Base-by-base conservation (phyloP, 2,888 invertebrate species). In the Orthonychiurus folsomi region DNA sequence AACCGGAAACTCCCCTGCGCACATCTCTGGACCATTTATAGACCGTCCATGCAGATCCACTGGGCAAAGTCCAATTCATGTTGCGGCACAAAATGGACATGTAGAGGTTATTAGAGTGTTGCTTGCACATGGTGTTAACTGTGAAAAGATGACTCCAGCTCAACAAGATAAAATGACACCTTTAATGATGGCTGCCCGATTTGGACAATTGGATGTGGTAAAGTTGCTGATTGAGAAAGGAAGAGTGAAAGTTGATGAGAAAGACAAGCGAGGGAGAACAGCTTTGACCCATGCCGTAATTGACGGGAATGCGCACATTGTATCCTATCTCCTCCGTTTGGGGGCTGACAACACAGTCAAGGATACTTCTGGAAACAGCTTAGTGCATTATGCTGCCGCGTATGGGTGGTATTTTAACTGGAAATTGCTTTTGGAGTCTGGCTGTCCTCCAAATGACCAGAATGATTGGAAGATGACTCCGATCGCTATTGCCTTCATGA, bases 371-470 rank as follows among this genome's bases (percentile, higher is more conserved):
- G 80, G 80, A 37, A 82, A 81, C 73, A 76, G 79, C 1, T 71
- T 78, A 1, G 75, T 79, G 1, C 81, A 81, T 73, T 81, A 81
- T 73, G 81, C 81, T 1, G 78, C 79, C 56, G 80, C 80, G 5
- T 82, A 81, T 72, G 81, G 81, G 21, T 81, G 81, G 80, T 77
- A 79, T 70, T 79, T 78, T 69, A 77, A 77, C 62, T 73, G 79
- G 26, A 76, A 79, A 66, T 68, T 80, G 9, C 74, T 81, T 20
- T 73, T 80, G 20, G 77, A 79, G 66, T 74, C 75, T 25, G 76
- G 74, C 12, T 79, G 78, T 28, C 74, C 75, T 25, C 73, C 77
- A 2, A 76, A 75, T 68, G 73, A 72, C n/a, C 66, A 75, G 18
- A 80, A 79, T 71, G 75, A 76, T 59, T 80, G 79, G 79, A 79